These are phyloP conservation scores for Sylvilagus bachmani DNA, from an alignment of 2,113 vertebrate genomes.

Conservation along the genomic window DNA sequence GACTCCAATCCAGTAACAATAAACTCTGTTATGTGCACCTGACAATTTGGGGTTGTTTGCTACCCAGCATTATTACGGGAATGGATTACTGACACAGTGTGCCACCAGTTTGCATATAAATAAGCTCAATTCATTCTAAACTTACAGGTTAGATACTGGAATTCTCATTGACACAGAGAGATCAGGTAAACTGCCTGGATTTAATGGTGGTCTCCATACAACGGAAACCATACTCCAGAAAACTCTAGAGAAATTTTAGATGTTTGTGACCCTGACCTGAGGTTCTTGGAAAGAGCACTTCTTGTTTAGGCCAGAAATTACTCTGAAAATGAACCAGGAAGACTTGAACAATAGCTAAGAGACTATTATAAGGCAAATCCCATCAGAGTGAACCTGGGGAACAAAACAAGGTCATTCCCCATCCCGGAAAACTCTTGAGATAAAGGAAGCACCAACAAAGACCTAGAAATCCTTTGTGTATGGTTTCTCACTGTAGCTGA, in stretches of 20 bases:
- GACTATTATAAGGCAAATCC: slow-evolving; percentile 45
- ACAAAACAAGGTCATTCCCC: slow-evolving; percentile 50
- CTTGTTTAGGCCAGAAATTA: background rate
- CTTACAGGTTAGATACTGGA: background rate
- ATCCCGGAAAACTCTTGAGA: slow-evolving; percentile 48
- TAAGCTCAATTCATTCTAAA: background rate
- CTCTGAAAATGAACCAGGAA: slow-evolving; percentile 47
- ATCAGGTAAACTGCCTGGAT: background rate
- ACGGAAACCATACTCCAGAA: background rate
- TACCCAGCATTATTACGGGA: background rate
- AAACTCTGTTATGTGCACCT: background rate
- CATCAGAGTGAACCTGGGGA: background rate
- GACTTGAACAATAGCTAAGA: slow-evolving; percentile 29
- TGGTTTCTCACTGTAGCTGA: background rate
- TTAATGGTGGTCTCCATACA: background rate
- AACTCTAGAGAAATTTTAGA: background rate
- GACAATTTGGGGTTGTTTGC: background rate
- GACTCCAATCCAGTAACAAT: background rate
- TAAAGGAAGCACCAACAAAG: background rate
- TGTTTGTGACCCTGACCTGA: slow-evolving; percentile 11
- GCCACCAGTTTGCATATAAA: background rate
- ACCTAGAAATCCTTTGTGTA: slow-evolving; percentile 20
- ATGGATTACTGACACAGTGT: background rate
- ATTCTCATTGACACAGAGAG: background rate
- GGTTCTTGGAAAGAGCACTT: background rate